These are phyloP conservation scores for Solea solea DNA, from an alignment of 2,113 vertebrate species.

Conservation along the genomic window DNA sequence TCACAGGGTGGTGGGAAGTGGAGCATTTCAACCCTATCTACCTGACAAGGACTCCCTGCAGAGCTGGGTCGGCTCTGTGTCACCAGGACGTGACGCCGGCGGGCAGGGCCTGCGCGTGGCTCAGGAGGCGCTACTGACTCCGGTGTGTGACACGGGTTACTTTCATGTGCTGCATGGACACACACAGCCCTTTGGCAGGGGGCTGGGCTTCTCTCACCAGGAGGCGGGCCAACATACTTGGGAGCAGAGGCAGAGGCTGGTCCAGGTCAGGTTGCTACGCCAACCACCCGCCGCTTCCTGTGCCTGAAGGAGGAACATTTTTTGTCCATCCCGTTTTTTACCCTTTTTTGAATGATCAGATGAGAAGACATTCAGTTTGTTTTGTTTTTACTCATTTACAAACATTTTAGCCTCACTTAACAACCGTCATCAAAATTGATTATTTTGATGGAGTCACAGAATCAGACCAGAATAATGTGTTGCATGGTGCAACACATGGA, in stretches of 20 bases:
- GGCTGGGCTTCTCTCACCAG: constrained; percentile 76
- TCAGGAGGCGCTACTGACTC: constrained; percentile 80
- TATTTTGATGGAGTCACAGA: constrained; percentile 53
- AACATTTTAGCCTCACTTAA: constrained; percentile 29
- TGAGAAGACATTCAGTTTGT: constrained; percentile 25
- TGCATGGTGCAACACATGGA: constrained; percentile 60
- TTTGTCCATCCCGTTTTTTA: constrained; percentile 42
- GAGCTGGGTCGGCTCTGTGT: constrained; percentile 74
- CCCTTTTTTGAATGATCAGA: constrained; percentile 35
- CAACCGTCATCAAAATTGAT: constrained; percentile 51
- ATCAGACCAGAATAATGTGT: constrained; percentile 47
- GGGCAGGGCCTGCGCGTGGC: constrained; percentile 68
- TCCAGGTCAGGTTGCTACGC: constrained; percentile 72
- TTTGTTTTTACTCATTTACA: constrained; percentile 39
- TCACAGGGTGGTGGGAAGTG: constrained; percentile 66
- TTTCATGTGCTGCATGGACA: constrained; percentile 75
- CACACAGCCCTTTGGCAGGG: constrained; percentile 77
- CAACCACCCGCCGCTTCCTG: constrained; percentile 56
- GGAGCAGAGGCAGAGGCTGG: constrained; percentile 74
- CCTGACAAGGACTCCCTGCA: constrained; percentile 77
- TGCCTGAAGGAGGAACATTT: constrained; percentile 55
- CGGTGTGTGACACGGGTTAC: constrained; percentile 82
- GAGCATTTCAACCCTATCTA: constrained; percentile 82
- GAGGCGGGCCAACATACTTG: constrained; percentile 66
- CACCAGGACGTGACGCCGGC: constrained; percentile 59